A percentile compares a stretch with the other conserved stretches of the same genome.
Evolutionary conservation across 2,113 vertebrate species (phyloP).

Genomic region (Coptodon bakossiorum): DNA sequence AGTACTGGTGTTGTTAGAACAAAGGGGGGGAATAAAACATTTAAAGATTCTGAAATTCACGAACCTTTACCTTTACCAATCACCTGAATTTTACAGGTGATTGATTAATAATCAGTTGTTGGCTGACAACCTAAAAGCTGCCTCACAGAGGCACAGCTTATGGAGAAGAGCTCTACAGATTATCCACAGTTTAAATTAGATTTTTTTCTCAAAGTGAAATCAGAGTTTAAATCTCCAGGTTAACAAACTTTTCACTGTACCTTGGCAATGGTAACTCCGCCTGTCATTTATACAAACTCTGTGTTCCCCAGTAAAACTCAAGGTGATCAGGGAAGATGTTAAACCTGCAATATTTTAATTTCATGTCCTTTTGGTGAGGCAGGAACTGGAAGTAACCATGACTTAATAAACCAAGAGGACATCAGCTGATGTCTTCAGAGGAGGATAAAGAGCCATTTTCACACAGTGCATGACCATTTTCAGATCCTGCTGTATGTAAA

Average conservation of each 20-base stretch:
- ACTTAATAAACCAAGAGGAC: background rate
- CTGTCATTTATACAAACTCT: background rate
- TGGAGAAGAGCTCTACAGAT: background rate
- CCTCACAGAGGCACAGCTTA: background rate
- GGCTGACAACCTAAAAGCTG: background rate
- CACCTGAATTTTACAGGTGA: background rate
- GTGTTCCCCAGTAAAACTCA: background rate
- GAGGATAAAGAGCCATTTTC: background rate
- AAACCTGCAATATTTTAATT: background rate
- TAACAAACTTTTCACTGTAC: background rate
- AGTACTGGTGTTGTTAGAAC: background rate
- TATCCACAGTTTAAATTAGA: background rate
- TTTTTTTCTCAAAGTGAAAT: background rate
- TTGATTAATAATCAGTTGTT: background rate
- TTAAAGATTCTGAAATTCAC: background rate
- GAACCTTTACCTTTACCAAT: background rate
- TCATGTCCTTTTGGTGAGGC: background rate
- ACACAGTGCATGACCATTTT: background rate
- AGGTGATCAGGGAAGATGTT: background rate
- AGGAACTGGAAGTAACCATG: background rate
- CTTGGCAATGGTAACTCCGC: background rate
- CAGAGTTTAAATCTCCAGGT: background rate
- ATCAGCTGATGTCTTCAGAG: background rate
- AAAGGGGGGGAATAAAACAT: background rate
- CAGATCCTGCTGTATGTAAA: background rate